Evolutionary conservation across 2,113 vertebrate species (phyloP).

Genomic region (Sinocyclocheilus anophthalmus): DNA sequence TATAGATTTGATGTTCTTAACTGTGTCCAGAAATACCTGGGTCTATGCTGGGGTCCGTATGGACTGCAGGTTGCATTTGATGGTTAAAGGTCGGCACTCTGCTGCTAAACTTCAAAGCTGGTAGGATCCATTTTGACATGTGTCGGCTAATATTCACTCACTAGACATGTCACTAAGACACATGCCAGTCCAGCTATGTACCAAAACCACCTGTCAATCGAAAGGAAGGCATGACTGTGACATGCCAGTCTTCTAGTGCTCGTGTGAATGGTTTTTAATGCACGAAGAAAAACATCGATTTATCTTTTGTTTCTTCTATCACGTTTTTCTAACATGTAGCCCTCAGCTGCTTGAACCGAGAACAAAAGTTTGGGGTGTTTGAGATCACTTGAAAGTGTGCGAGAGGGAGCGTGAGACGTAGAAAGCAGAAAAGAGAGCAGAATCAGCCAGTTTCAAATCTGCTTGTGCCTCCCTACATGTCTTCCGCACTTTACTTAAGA

Average conservation of each 20-base stretch:
- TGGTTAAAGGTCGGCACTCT: not conserved
- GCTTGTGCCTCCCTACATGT: slow-evolving; percentile 55
- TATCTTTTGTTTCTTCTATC: slow-evolving; percentile 33
- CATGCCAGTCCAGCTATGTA: slow-evolving; percentile 50
- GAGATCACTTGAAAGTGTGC: not conserved
- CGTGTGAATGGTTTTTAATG: slow-evolving; percentile 37
- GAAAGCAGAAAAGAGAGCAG: not conserved
- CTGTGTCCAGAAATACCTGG: slow-evolving; percentile 53
- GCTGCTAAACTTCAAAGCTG: slow-evolving; percentile 9
- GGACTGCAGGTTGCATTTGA: not conserved
- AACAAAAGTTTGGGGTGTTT: not conserved
- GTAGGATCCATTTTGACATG: not conserved
- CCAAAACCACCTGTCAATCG: slow-evolving; percentile 46
- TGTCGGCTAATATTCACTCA: slow-evolving; percentile 11
- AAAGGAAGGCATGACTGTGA: slow-evolving; percentile 38
- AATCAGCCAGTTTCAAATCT: slow-evolving; percentile 41
- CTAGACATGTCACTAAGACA: slow-evolving; percentile 10
- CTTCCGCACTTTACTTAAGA: slow-evolving; percentile 55
- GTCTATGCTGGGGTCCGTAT: slow-evolving; percentile 17
- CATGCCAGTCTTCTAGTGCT: slow-evolving; percentile 11
- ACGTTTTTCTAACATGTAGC: slow-evolving; percentile 32
- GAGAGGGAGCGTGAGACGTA: not conserved
- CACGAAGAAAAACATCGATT: slow-evolving; percentile 37
- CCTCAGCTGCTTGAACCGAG: slow-evolving; percentile 41
- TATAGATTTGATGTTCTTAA: slow-evolving; percentile 67